Evolutionary conservation across 2,113 vertebrate genomes (phyloP), one percentile per base, ranked within the genome.

Genomic region (Semnornis frantzii): DNA sequence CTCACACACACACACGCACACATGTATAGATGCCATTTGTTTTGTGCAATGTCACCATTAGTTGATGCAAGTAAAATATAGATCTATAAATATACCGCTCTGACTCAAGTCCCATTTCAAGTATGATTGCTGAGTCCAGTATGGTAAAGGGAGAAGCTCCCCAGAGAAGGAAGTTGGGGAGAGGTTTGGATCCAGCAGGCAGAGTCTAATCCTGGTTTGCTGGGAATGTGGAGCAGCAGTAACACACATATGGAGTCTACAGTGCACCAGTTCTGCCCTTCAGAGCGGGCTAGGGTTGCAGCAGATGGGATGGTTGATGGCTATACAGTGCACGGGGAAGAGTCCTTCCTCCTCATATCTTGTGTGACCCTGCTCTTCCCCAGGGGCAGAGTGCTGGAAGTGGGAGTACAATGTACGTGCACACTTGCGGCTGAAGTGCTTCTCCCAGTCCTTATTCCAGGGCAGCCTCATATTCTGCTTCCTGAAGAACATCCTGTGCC

Each of bases 31-130:
- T 93, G 52, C 79, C 85, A 68, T 95, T 95, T 86, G 64, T 92
- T 93, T 95, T 96, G 96, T 96, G 94, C 95, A 96, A 96, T 94
- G 65, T 95, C 94, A 97, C 91, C 89, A 52, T 96, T 93, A 91
- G 96, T 96, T 94, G 93, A 96, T 96, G 93, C 94, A 96, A 97
- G 91, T 97, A 97, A 97, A 97, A 97, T 97, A 97, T 95, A 96
- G 91, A 80, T 97, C 85, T 96, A 91, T 95, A 96, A 96, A 97
- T 96, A 96, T 94, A 96, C 97, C 6, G 0, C 92, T 97, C 90
- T 96, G 92, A 96, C 90, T 92, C 83, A 95, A 96, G 87, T 97
- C 92, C 95, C 88, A 70, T 97, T 97, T 97, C 97, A 97, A 97
- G 96, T 97, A 97, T 96, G 95, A 92, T 95, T 88, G 82, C 1